phyloP scores from a whole-genome alignment of 2,888 invertebrate species.

The Steromphala cineraria region DNA sequence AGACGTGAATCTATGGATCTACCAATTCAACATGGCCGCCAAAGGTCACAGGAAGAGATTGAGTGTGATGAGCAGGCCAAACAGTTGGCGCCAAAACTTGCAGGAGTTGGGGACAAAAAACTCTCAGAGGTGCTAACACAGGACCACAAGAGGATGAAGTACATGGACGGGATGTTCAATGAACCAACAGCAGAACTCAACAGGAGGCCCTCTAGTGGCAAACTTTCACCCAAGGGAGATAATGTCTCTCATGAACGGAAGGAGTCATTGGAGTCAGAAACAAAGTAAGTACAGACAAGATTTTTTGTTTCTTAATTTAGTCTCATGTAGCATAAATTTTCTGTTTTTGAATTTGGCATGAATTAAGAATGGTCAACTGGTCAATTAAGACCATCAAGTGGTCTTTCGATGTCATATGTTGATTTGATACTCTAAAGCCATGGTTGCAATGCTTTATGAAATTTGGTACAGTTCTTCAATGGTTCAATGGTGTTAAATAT shows the following conservation, averaged over 20 bases:
- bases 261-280: background rate
- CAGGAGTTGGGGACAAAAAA: constrained; percentile 58
- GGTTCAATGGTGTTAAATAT: too few relatives aligned
- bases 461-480: too few relatives aligned
- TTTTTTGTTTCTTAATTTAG: too few relatives aligned
- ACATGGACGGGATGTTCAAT: constrained; percentile 81
- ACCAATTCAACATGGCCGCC: constrained; percentile 53
- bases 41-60: constrained; percentile 81
- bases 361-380: too few relatives aligned
- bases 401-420: too few relatives aligned
- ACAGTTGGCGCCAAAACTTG: constrained; percentile 73
- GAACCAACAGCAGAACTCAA: constrained; percentile 11
- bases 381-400: too few relatives aligned
- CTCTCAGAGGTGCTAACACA: constrained; percentile 74
- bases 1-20: constrained; percentile 4
- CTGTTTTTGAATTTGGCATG: too few relatives aligned
- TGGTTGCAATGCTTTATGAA: too few relatives aligned
- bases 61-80: constrained; percentile 84
- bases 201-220: background rate
- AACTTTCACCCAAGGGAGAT: background rate
- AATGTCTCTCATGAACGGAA: background rate
- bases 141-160: constrained; percentile 83
- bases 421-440: too few relatives aligned
- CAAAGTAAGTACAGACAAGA: constrained; percentile 18
- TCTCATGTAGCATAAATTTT: too few relatives aligned